phyloP scores from a whole-genome alignment of 2,113 vertebrate species.

The Cacatua alba region DNA sequence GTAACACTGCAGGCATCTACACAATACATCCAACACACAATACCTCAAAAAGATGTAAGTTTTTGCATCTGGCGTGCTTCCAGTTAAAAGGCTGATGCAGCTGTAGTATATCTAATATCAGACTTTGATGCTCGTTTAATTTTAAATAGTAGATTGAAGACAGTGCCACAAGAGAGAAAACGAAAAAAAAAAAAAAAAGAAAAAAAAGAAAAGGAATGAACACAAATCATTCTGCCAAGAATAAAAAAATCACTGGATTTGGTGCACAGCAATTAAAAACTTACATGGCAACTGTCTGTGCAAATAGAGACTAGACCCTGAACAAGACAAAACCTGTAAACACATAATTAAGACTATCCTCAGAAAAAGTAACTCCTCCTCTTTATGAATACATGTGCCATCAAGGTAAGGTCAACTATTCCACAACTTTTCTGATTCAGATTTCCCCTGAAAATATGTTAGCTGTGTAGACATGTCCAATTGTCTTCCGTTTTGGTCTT shows the following conservation, averaged over 20 bases:
- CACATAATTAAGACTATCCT: neutral
- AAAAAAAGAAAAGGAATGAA: neutral
- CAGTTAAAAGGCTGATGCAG: neutral
- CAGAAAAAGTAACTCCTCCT: neutral
- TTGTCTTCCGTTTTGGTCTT: neutral
- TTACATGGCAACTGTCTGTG: neutral
- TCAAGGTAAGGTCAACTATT: neutral
- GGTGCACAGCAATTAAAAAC: neutral
- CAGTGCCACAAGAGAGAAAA: neutral
- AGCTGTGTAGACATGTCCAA: neutral
- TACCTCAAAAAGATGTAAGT: neutral
- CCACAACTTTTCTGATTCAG: neutral
- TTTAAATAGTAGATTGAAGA: neutral
- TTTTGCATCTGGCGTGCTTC: neutral
- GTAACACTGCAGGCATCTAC: neutral
- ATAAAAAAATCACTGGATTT: neutral
- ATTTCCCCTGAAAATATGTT: neutral
- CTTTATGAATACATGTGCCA: neutral
- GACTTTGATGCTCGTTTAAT: neutral
- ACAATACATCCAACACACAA: neutral
- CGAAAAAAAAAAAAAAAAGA: no score
- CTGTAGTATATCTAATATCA: neutral
- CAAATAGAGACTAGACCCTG: neutral
- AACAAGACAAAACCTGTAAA: neutral
- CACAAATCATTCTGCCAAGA: neutral